Base-by-base conservation (phyloP, 1,140 invertebrate genomes). In the Anastatus disparis region DNA sequence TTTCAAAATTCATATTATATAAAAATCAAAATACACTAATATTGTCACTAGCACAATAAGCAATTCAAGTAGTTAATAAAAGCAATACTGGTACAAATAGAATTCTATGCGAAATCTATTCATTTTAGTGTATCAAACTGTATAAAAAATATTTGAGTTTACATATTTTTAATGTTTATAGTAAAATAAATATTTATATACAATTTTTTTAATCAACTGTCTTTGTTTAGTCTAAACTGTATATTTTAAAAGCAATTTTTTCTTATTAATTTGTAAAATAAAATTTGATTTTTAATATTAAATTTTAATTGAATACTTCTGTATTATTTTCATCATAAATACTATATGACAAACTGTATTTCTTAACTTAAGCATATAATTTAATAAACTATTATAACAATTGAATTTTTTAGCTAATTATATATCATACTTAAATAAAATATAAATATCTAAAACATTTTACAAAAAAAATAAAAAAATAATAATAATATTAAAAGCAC, bases 11-110 rank as follows among this genome's bases (percentile, higher is more conserved):
- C 17, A 29, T 35, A 35, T 26, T 56, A 70, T 24, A n/a, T 59
- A 59, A 15, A 48, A 50, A 42, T 48, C 40, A 58, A 38, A 52
- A 46, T 56, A 38, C 8, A 35, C 26, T 27, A 48, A 56, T 9
- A 71, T 58, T 71, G 59, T 58, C 52, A 64, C 52, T 71, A 71
- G 61, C 42, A 58, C 42, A 26, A 38, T 50, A 26, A 70, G 22
- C 17, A 55, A 62, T n/a, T 58, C 6, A 31, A 22, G 4, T 35
- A 20, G 27, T 70, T 31, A 50, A 58, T 62, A 50, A 59, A 68
- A 68, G 29, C 10, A 50, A 67, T 6, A n/a, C 29, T 55, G 7
- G 20, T 27, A 17, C 55, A 40, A 40, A 9, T 63, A 35, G 10
- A 20, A 62, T 56, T 35, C n/a, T 35, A 35, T 20, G 35, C 10